Percentiles rank a stretch among this genome's conserved stretches.
Conservation (phyloP, 2,888 invertebrate species). For the Nezara viridula region DNA sequence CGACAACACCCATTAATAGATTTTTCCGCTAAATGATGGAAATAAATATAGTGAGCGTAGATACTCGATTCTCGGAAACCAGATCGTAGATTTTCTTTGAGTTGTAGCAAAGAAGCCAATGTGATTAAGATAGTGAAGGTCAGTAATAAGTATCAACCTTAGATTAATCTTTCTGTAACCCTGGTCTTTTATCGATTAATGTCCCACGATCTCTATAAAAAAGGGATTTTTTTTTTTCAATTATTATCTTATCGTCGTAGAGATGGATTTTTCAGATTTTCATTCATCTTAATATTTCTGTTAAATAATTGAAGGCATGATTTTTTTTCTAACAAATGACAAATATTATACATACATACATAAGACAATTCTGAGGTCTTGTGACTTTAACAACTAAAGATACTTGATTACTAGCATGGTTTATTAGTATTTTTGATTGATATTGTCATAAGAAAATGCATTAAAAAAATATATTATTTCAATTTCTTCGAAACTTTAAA, state of each 20-base stretch:
- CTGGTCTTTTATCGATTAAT: not conserved
- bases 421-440: too few species aligned
- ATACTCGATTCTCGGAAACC: not conserved
- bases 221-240: not conserved
- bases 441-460: too few species aligned
- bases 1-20: not conserved
- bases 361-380: too few species aligned
- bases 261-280: not conserved
- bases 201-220: not conserved
- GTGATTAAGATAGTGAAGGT: not conserved
- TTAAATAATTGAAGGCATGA: too few species aligned
- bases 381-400: too few species aligned
- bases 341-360: too few species aligned
- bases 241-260: not conserved
- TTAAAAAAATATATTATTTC: too few species aligned
- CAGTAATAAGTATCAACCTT: not conserved
- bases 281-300: not conserved
- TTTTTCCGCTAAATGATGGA: not conserved
- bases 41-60: not conserved
- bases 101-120: not conserved
- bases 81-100: not conserved
- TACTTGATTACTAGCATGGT: too few species aligned
- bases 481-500: too few species aligned
- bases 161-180: not conserved
- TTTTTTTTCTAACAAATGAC: too few species aligned